These are phyloP conservation scores for Podargus strigoides DNA, from an alignment of 2,797 vertebrate species.

Conservation along the genomic window DNA sequence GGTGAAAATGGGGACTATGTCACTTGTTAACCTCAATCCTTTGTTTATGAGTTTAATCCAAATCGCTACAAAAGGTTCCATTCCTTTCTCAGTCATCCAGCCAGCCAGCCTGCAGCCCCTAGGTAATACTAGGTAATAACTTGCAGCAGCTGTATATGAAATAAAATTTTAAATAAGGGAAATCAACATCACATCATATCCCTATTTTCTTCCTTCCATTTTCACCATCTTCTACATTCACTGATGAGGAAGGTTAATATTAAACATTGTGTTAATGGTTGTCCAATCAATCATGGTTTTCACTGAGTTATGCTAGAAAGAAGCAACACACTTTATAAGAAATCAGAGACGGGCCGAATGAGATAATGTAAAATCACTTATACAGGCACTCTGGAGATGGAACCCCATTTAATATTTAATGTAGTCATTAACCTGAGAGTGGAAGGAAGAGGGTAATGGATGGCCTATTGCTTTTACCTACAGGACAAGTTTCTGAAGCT, in stretches of 20 bases:
- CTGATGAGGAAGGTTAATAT: conserved; percentile 67
- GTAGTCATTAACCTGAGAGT: conserved; percentile 74
- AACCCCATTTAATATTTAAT: conserved; percentile 76
- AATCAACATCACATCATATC: background rate
- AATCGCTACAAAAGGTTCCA: background rate
- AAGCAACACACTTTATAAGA: conserved; percentile 74
- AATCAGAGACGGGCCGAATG: conserved; percentile 73
- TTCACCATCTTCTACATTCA: background rate
- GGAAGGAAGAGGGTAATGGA: conserved; percentile 66
- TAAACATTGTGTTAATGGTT: conserved; percentile 70
- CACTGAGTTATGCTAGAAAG: conserved; percentile 71
- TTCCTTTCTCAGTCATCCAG: background rate
- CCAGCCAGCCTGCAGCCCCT: background rate
- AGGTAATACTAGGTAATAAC: background rate
- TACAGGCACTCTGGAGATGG: conserved; percentile 65
- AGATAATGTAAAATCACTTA: conserved; percentile 79
- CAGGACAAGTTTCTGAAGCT: conserved; percentile 51
- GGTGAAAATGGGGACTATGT: background rate
- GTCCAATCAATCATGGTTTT: conserved; percentile 74
- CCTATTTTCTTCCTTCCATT: background rate
- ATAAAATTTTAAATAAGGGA: background rate
- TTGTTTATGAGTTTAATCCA: background rate
- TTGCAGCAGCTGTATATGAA: background rate
- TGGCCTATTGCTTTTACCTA: conserved; percentile 60
- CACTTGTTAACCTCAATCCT: background rate